Evolutionary conservation across 2,888 invertebrate genomes (phyloP).

Genomic region (Drosophila peninsularis): DNA sequence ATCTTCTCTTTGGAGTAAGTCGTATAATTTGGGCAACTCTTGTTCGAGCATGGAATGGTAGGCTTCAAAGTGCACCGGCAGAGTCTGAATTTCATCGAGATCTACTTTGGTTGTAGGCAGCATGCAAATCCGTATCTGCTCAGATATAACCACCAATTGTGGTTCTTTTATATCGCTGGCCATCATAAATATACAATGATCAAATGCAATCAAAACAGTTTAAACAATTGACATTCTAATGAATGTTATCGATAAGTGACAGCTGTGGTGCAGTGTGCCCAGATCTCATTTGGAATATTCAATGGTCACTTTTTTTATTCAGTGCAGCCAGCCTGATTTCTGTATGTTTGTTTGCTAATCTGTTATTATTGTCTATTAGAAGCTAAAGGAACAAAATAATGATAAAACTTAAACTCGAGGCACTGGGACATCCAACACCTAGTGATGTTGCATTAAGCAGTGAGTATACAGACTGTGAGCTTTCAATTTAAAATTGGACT

Average conservation of each 20-base stretch:
- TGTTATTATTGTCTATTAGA: conserved; percentile 34
- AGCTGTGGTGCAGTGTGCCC: conserved; percentile 31
- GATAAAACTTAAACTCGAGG: conserved; percentile 91
- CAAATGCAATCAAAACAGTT: neutral
- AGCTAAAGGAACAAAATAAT: conserved; percentile 84
- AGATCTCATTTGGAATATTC: neutral
- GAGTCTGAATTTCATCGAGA: conserved; percentile 71
- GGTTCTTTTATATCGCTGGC: neutral
- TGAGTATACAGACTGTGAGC: conserved; percentile 83
- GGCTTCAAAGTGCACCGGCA: conserved; percentile 66
- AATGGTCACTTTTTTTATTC: conserved; percentile 16
- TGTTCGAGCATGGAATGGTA: conserved; percentile 61
- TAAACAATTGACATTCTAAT: neutral
- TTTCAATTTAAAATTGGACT: neutral
- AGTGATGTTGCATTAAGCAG: conserved; percentile 90
- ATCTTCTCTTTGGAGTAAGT: conserved; percentile 68
- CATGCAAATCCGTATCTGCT: conserved; percentile 68
- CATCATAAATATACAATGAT: conserved; percentile 32
- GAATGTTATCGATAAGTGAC: conserved; percentile 22
- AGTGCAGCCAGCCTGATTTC: neutral
- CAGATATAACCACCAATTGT: conserved; percentile 38
- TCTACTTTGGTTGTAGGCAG: conserved; percentile 76
- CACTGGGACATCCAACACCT: conserved; percentile 91
- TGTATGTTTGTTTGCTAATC: conserved; percentile 1
- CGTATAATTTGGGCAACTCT: conserved; percentile 79